A percentile compares a stretch with the other conserved stretches of the same genome.
Conservation (phyloP, 2,888 invertebrate genomes). For the Scelioninae gen. 1 region DNA sequence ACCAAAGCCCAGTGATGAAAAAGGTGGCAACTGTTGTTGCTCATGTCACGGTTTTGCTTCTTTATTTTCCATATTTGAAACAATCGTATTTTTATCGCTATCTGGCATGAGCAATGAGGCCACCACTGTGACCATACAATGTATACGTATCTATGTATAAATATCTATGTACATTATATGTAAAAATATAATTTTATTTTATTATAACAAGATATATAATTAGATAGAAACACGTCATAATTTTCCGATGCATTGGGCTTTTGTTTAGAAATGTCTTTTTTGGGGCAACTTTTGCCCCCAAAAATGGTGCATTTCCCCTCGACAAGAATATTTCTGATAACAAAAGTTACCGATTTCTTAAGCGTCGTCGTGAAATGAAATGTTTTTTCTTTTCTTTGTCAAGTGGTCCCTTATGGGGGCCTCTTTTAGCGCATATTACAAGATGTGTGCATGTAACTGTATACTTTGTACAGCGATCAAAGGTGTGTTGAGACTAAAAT, state of each 20-base stretch:
- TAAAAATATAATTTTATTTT: slow-evolving; percentile 57
- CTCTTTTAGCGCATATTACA: slow-evolving; percentile 54
- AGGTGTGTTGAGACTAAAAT: slow-evolving; percentile 18
- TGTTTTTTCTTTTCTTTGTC: slow-evolving; percentile 46
- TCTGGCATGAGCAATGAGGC: slow-evolving; percentile 4
- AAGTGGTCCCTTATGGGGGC: slow-evolving; percentile 20
- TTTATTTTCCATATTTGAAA: background rate
- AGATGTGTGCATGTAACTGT: slow-evolving; percentile 77
- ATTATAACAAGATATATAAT: slow-evolving; percentile 35
- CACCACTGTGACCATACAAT: slow-evolving; percentile 22
- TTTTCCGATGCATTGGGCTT: slow-evolving; percentile 51
- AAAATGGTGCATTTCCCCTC: no score
- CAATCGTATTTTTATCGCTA: no score
- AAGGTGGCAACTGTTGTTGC: slow-evolving; percentile 9
- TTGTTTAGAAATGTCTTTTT: no score
- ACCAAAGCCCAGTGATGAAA: slow-evolving; percentile 59
- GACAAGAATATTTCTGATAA: no score
- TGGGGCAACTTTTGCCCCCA: no score
- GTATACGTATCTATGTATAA: slow-evolving; percentile 53
- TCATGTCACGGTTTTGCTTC: background rate
- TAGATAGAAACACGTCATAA: slow-evolving; percentile 30
- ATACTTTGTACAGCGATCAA: slow-evolving; percentile 53
- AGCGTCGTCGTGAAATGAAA: slow-evolving; percentile 30
- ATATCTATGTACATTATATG: slow-evolving; percentile 63
- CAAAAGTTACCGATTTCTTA: no score